Evolutionary conservation across 2,888 invertebrate species (phyloP).

Genomic region (Celastrina argiolus): DNA sequence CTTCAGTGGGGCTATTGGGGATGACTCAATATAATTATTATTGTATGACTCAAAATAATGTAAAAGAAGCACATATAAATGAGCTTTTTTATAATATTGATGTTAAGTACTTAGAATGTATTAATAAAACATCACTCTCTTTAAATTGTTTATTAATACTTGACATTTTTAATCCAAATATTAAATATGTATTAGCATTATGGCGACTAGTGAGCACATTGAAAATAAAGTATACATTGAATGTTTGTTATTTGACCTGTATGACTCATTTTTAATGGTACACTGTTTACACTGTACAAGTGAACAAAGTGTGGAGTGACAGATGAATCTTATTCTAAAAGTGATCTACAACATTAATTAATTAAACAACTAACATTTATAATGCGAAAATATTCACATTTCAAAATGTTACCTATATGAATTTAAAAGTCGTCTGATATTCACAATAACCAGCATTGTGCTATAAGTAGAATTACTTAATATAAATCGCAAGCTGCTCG

Average conservation of each 20-base stretch:
- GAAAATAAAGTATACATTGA: conserved; percentile 16
- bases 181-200: background rate
- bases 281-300: background rate
- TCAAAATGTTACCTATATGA: background rate
- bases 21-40: conserved; percentile 44
- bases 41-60: conserved; percentile 1
- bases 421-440: background rate
- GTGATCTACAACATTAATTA: background rate
- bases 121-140: conserved; percentile 9
- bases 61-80: background rate
- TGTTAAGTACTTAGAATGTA: conserved; percentile 6
- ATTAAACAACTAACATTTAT: background rate
- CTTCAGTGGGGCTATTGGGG: conserved; percentile 78
- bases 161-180: conserved; percentile 19
- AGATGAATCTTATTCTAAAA: background rate
- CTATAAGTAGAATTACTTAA: background rate
- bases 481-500: background rate
- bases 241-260: conserved; percentile 11
- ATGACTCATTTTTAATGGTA: no score
- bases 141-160: conserved; percentile 11
- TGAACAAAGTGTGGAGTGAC: background rate
- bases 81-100: background rate
- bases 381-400: background rate
- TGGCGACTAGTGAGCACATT: conserved; percentile 10
- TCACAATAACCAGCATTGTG: conserved; percentile 8